Evolutionary conservation across 2,113 vertebrate species (phyloP).

Genomic region (Pelvicachromis taeniatus): DNA sequence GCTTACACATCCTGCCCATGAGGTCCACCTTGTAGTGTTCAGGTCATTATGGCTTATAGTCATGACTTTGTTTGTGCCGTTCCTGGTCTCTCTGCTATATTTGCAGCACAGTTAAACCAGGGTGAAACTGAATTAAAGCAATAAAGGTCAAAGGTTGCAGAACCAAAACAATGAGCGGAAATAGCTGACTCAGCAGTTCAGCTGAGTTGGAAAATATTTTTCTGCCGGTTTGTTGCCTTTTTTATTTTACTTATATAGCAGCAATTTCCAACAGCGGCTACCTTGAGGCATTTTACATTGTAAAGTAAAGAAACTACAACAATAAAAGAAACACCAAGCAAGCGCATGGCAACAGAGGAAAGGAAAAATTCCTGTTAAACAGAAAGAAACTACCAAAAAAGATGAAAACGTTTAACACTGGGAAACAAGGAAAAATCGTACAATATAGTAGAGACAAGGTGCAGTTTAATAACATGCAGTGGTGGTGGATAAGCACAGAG

Average conservation of each 20-base stretch:
- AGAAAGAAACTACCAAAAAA: not conserved
- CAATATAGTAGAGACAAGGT: not conserved
- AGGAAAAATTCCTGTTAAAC: not conserved
- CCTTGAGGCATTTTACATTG: not conserved
- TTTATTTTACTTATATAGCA: not conserved
- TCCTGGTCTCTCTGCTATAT: not conserved
- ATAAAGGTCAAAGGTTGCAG: not conserved
- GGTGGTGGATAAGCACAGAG: not conserved
- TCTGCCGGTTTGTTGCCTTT: not conserved
- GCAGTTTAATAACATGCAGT: not conserved
- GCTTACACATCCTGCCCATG: not conserved
- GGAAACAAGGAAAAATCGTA: not conserved
- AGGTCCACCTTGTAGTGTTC: not conserved
- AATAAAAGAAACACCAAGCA: not conserved
- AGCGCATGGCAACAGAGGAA: not conserved
- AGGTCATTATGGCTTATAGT: not conserved
- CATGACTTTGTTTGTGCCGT: not conserved
- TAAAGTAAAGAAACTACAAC: not conserved
- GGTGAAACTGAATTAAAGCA: not conserved
- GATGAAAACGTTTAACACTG: not conserved
- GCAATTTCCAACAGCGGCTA: not conserved
- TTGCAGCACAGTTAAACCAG: not conserved
- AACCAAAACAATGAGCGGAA: not conserved
- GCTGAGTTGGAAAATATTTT: not conserved
- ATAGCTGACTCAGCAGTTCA: too few species aligned